A percentile compares a stretch with the other conserved stretches of the same genome.
These are phyloP conservation scores for Nicator chloris DNA, from an alignment of 2,113 vertebrate species.

Conservation along the genomic window DNA sequence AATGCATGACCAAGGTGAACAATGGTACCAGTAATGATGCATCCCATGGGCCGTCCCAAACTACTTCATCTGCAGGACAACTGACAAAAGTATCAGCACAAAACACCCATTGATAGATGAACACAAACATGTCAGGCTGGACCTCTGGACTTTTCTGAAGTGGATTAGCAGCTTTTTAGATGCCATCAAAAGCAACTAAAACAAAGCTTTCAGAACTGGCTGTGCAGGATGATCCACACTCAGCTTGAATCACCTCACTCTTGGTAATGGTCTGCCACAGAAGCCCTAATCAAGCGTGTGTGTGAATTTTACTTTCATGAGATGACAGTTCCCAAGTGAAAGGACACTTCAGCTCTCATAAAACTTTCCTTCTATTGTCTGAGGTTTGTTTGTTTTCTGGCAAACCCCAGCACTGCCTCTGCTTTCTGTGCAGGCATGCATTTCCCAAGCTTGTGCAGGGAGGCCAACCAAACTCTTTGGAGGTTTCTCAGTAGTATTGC, in stretches of 20 bases:
- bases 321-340: slow-evolving; percentile 76
- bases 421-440: slow-evolving; percentile 57
- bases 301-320: slow-evolving; percentile 55
- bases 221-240: slow-evolving; percentile 6
- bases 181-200: slow-evolving; percentile 56
- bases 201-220: slow-evolving; percentile 48
- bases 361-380: slow-evolving; percentile 76
- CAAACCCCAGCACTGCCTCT: slow-evolving; percentile 69
- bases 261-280: slow-evolving; percentile 57
- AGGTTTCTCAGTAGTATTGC: slow-evolving; percentile 76
- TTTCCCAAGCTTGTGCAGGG: slow-evolving; percentile 65
- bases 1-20: background rate
- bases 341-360: slow-evolving; percentile 73
- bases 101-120: background rate
- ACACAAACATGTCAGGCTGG: background rate
- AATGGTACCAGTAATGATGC: background rate
- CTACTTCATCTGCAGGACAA: background rate
- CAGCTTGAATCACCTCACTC: slow-evolving; percentile 33
- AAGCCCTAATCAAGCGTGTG: slow-evolving; percentile 23
- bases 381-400: slow-evolving; percentile 78
- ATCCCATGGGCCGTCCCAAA: background rate
- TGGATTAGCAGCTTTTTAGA: slow-evolving; percentile 23
- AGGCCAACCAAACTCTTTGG: slow-evolving; percentile 75
- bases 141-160: slow-evolving; percentile 38
- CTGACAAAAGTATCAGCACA: background rate